Evolutionary conservation across 2,888 invertebrate genomes (phyloP), one percentile per base, ranked within the genome.

Genomic region (Drosophila robusta): DNA sequence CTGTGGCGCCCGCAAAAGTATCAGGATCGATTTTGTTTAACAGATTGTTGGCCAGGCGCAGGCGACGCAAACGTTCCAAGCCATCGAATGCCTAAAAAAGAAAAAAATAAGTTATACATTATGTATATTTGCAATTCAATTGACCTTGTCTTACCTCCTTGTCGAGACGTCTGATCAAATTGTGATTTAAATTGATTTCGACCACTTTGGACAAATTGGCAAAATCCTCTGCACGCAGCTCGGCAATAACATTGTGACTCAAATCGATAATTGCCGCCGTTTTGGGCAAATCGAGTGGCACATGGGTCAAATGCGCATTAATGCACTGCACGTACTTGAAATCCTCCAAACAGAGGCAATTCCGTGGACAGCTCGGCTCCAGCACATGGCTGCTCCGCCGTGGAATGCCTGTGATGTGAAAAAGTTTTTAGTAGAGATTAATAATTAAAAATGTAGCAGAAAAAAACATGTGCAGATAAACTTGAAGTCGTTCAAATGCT

Each of bases 321-420:
- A 93, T 92, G 87, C 94, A 94, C 87, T 93, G 93, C 47, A 92
- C 80, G 64, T 77, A 86, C 78, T 89, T 90, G 51, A 77, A 90
- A 34, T 90, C 90, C 72, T 91, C 90, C 51, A 88, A 52, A 65
- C 92, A 92, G 7, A 75, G 81, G 58, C 92, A 92, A 24, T 78
- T 78, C 18, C 81, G 79, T 1, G 92, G 92, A 60, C 92, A 92
- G 55, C 73, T 89, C 5, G 90, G 88, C 49, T 91, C 90, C 38
- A 90, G 62, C 29, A 87, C 87, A 64, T 90, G 91, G 64, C 90
- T 91, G 55, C 89, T 91, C 66, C 89, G 89, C 50, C 87, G 78
- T 26, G 90, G 89, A 71, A 89, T 82, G 66, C 84, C 90, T 91
- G 45, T 0, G 29, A 3, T 3, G 18, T 0, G 1, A 6, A n/a